These are phyloP conservation scores for Haliclona indistincta DNA, from an alignment of 37 sponge, comb jelly and placozoan genomes.

Conservation along the genomic window DNA sequence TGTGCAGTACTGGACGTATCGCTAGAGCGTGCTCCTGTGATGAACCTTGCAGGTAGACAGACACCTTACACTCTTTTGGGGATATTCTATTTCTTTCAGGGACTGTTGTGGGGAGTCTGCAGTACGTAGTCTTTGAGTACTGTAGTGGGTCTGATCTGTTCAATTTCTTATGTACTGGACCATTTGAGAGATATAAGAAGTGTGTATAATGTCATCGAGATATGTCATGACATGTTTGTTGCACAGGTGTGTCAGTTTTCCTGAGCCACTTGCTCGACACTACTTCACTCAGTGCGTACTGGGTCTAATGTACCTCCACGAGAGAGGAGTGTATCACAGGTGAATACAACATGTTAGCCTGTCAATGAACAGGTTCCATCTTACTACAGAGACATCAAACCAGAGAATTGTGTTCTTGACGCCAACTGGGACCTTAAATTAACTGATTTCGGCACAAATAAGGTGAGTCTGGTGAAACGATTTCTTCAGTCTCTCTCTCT, in stretches of 20 bases:
- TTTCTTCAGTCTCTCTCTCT: background rate
- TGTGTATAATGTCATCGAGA: background rate
- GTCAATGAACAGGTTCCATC: too few species aligned
- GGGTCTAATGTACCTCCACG: constrained; percentile 80
- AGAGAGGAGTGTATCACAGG: constrained; percentile 74
- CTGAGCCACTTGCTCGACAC: constrained; percentile 75
- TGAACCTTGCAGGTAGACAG: constrained; percentile 12
- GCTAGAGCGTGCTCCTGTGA: constrained; percentile 42
- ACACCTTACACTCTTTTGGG: too few species aligned
- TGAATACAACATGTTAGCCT: too few species aligned
- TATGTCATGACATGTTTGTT: background rate
- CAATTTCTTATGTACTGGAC: constrained; percentile 78
- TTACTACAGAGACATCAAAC: constrained; percentile 71
- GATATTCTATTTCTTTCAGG: constrained; percentile 4
- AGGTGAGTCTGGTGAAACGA: constrained; percentile 24
- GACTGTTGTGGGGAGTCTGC: background rate
- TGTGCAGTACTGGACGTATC: constrained; percentile 66
- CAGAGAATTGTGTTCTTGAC: constrained; percentile 84
- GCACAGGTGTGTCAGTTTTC: constrained; percentile 42
- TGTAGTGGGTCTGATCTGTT: constrained; percentile 80
- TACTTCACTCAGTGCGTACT: constrained; percentile 73
- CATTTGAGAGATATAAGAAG: constrained; percentile 46
- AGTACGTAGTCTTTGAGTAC: constrained; percentile 81
- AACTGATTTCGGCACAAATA: constrained; percentile 87
- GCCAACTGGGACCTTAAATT: constrained; percentile 73